Evolutionary conservation across 2,888 invertebrate genomes (phyloP), one percentile per base, ranked within the genome.

Genomic region (Petrolisthes manimaculis): DNA sequence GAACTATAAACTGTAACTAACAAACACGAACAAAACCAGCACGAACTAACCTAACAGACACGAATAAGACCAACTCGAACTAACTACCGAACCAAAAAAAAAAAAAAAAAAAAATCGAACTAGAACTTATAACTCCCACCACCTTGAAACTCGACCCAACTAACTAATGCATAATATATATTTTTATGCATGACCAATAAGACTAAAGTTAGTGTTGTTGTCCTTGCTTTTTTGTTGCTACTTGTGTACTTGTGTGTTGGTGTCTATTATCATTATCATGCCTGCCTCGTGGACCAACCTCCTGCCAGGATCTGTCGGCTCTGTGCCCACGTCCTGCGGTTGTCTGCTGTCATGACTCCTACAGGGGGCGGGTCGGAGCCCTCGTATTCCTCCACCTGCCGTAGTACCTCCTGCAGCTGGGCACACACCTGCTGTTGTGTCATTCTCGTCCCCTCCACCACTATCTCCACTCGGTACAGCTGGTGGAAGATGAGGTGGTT

Each of bases 351-450:
- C 87, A 94, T 92, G 18, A 94, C 92, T 3, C 94, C 94, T 3
- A 94, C 92, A 37, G 92, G 91, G 3, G 92, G 91, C 5, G 91
- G 91, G 55, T 90, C 90, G 14, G 90, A 78, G n/a, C 87, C 89
- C 56, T 90, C 89, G 51, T 90, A 89, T 24, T 90, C 84, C 21
- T 93, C 91, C 14, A 91, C 90, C 80, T 90, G 87, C 92, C 84
- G 93, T 92, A 93, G 92, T 9, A 94, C 93, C 53, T 93, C 92
- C 83, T 92, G 92, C 91, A 94, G 92, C 91, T 94, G 94, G 37
- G 93, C 92, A 90, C 92, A 92, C 53, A 94, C 92, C 89, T 93
- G 93, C 56, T 93, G 93, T 86, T 93, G 93, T 55, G 92, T 92
- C 67, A 93, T 91, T 51, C 92, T 91, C 53, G 91, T 92, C 54